A percentile compares a stretch with the other conserved stretches of the same genome.
These are phyloP conservation scores for Cosmopolites sordidus DNA, from an alignment of 2,888 invertebrate species.

Conservation along the genomic window DNA sequence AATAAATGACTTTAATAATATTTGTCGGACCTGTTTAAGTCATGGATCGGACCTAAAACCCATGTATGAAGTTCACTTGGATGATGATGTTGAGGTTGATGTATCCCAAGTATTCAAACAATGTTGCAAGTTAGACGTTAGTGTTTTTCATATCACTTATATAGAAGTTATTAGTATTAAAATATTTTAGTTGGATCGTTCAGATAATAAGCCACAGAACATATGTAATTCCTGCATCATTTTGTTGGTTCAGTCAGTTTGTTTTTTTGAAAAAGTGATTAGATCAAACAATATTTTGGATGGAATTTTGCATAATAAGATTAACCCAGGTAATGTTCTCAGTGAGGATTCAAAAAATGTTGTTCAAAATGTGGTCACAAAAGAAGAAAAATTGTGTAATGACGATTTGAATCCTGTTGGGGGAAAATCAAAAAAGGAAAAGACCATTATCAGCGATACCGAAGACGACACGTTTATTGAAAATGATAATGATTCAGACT, in stretches of 20 bases:
- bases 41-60: slow-evolving; percentile 13
- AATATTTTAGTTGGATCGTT: slow-evolving; percentile 15
- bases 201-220: slow-evolving; percentile 21
- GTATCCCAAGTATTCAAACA: slow-evolving; percentile 13
- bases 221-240: slow-evolving; percentile 20
- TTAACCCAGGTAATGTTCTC: background rate
- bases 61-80: slow-evolving; percentile 16
- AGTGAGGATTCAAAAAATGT: too few relatives aligned
- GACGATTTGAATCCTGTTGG: background rate
- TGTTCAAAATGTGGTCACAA: too few relatives aligned
- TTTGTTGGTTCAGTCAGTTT: slow-evolving; percentile 12
- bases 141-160: background rate
- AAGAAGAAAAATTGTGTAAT: too few relatives aligned
- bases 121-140: slow-evolving; percentile 19
- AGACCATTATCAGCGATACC: slow-evolving; percentile 9
- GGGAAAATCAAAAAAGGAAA: slow-evolving; percentile 2
- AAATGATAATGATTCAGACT: slow-evolving; percentile 23
- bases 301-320: background rate
- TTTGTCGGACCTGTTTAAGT: slow-evolving; percentile 20
- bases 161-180: background rate
- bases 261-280: slow-evolving; percentile 18
- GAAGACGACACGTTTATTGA: slow-evolving; percentile 12
- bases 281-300: slow-evolving; percentile 16
- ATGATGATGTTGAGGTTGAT: slow-evolving; percentile 11
- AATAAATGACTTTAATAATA: slow-evolving; percentile 10